Evolutionary conservation across 1,140 invertebrate species (phyloP).

Genomic region (Thaumatotibia leucotreta): DNA sequence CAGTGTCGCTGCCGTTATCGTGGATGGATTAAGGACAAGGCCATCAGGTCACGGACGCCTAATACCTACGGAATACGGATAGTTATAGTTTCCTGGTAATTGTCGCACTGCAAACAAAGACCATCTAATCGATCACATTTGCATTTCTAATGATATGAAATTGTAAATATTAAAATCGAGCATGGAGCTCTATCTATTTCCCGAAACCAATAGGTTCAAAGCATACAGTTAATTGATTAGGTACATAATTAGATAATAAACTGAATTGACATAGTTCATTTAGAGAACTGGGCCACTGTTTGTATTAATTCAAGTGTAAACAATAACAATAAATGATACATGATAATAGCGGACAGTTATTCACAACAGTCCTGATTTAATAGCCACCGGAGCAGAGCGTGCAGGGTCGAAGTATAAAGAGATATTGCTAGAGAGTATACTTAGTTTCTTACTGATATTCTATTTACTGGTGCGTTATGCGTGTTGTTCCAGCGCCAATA

Average conservation of each 20-base stretch:
- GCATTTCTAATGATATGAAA: slow-evolving; percentile 17
- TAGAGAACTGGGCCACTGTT: not conserved
- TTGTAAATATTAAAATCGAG: not conserved
- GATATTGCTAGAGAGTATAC: not conserved
- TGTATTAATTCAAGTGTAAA: slow-evolving; percentile 3
- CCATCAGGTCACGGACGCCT: slow-evolving; percentile 51
- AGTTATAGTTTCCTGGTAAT: slow-evolving; percentile 52
- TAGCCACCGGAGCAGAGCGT: not conserved
- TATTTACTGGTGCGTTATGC: not conserved
- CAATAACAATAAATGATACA: not conserved
- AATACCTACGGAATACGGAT: slow-evolving; percentile 39
- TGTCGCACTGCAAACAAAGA: slow-evolving; percentile 34
- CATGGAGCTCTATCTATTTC: not conserved
- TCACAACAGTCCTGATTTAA: not conserved
- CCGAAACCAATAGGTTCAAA: not conserved
- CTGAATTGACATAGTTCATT: not conserved
- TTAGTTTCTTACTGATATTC: not conserved
- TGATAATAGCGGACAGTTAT: not conserved
- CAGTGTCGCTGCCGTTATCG: slow-evolving; percentile 25
- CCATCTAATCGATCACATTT: slow-evolving; percentile 35
- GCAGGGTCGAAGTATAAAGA: not conserved
- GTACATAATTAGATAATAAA: not conserved
- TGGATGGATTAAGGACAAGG: slow-evolving; percentile 57
- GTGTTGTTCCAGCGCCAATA: not conserved
- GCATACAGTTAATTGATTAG: not conserved